These are phyloP conservation scores for Leucania comma DNA, from an alignment of 2,888 invertebrate genomes.

Conservation along the genomic window DNA sequence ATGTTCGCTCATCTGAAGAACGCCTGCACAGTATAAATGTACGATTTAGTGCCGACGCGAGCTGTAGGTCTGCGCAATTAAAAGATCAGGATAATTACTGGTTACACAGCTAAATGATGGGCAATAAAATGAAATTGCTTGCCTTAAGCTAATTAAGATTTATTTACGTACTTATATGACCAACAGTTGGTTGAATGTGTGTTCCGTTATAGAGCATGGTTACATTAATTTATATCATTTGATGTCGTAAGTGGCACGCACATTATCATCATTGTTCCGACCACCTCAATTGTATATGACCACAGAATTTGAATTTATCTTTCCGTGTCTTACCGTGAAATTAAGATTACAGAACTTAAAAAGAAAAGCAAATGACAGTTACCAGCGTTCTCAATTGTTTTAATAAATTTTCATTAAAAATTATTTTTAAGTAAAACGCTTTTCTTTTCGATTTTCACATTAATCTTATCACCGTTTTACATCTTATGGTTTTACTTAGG, in stretches of 20 bases:
- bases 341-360: conserved; percentile 12
- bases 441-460: too few species aligned
- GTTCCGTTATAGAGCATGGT: conserved; percentile 53
- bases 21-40: conserved; percentile 35
- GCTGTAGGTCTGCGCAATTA: conserved; percentile 42
- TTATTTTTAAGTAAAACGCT: not conserved
- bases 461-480: not conserved
- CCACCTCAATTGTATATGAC: conserved; percentile 35
- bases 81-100: conserved; percentile 53
- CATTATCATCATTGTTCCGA: conserved; percentile 49
- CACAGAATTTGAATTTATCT: conserved; percentile 32
- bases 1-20: conserved; percentile 41
- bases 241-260: conserved; percentile 46
- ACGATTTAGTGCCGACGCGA: conserved; percentile 42
- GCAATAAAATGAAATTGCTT: conserved; percentile 50
- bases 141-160: conserved; percentile 58
- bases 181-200: conserved; percentile 37
- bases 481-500: not conserved
- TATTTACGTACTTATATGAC: conserved; percentile 44
- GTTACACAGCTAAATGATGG: conserved; percentile 47
- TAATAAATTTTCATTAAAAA: not conserved
- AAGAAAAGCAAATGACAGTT: conserved; percentile 20
- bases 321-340: conserved; percentile 29
- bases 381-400: not conserved
- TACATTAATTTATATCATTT: conserved; percentile 44